Percentiles rank a stretch among this genome's conserved stretches.
phyloP scores from a whole-genome alignment of 2,797 vertebrate species.

The Podargus strigoides region DNA sequence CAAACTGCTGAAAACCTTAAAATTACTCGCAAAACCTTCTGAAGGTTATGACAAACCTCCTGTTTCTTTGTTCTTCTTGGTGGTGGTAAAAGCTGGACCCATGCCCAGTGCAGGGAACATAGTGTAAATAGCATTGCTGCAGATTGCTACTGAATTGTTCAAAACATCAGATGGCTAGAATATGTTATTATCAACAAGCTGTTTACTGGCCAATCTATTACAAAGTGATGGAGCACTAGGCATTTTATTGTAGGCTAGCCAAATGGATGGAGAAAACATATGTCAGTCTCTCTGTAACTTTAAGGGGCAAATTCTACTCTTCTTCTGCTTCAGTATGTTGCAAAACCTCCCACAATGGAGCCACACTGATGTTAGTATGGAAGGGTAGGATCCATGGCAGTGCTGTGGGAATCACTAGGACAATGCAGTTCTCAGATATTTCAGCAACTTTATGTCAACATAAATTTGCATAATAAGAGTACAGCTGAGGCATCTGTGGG shows the following conservation, averaged over 20 bases:
- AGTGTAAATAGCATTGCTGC: slow-evolving; percentile 31
- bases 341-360: not conserved
- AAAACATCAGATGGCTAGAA: slow-evolving; percentile 56
- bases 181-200: slow-evolving; percentile 56
- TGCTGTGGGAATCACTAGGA: not conserved
- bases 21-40: slow-evolving; percentile 7
- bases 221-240: slow-evolving; percentile 30
- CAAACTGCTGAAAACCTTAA: not conserved
- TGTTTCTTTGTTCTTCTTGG: slow-evolving; percentile 53
- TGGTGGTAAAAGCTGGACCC: slow-evolving; percentile 40
- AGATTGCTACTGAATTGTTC: slow-evolving; percentile 43
- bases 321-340: not conserved
- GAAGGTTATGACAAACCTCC: slow-evolving; percentile 45
- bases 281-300: slow-evolving; percentile 22
- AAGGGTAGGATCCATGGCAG: not conserved
- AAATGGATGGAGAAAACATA: slow-evolving; percentile 49
- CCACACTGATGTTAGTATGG: not conserved
- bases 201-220: slow-evolving; percentile 51
- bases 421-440: not conserved
- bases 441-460: slow-evolving; percentile 1
- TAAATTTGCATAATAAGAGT: slow-evolving; percentile 30
- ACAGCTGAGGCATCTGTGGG: slow-evolving; percentile 17
- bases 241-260: slow-evolving; percentile 34
- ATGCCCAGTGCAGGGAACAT: slow-evolving; percentile 3
- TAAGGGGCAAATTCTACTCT: slow-evolving; percentile 32